Percentiles rank a stretch among this genome's conserved stretches.
Conservation (phyloP, 2,888 invertebrate genomes). For the Clostera curtula region DNA sequence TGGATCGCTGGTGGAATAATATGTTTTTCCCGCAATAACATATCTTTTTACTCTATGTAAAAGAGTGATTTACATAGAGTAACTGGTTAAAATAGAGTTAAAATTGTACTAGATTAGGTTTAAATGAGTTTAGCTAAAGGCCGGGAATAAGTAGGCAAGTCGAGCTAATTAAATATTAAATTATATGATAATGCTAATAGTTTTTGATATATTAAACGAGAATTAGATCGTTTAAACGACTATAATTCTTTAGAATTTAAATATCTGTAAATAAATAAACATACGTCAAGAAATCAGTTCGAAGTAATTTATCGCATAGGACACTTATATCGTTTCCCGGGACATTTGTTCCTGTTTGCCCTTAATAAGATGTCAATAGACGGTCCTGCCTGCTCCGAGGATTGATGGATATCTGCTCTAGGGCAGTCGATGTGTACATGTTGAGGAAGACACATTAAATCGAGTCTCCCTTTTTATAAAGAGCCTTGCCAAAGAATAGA, state of each 20-base stretch:
- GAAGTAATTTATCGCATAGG: not conserved
- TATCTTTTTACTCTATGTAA: not conserved
- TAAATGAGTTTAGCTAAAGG: no score
- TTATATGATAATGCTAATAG: no score
- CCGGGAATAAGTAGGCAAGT: no score
- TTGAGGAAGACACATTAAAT: not conserved
- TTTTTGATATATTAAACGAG: no score
- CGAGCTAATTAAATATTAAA: no score
- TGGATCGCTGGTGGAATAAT: constrained; percentile 18
- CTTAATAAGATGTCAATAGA: constrained; percentile 37
- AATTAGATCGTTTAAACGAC: no score
- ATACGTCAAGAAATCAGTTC: not conserved
- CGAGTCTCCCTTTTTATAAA: not conserved
- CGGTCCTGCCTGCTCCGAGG: constrained; percentile 22
- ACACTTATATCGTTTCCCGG: not conserved
- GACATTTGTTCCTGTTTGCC: constrained; percentile 26
- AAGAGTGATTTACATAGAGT: constrained; percentile 1
- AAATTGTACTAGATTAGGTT: no score
- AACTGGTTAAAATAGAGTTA: constrained; percentile 7
- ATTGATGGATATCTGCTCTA: constrained; percentile 29
- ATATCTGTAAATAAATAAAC: no score
- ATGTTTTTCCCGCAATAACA: constrained; percentile 13
- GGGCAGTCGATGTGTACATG: constrained; percentile 9
- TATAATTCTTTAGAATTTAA: no score
- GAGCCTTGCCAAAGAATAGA: no score